Evolutionary conservation across 2,797 vertebrate species (phyloP).

Genomic region (Cossypha niveicapilla): DNA sequence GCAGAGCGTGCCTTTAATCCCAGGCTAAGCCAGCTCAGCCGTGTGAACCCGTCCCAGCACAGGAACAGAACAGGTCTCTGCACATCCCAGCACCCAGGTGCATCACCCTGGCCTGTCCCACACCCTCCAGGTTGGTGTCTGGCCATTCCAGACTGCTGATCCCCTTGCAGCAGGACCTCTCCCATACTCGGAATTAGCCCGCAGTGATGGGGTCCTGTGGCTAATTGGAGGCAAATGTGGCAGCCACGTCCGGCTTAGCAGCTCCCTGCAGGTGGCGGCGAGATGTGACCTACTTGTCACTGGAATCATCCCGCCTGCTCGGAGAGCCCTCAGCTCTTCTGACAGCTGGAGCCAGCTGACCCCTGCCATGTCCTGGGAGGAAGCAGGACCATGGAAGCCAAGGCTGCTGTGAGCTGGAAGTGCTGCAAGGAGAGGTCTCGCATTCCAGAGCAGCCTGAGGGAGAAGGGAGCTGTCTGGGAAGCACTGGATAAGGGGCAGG

Average conservation of each 20-base stretch:
- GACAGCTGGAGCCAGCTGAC: conserved; percentile 32
- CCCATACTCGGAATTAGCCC: fast-evolving
- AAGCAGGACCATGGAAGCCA: neutral
- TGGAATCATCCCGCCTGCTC: neutral
- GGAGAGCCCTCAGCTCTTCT: neutral
- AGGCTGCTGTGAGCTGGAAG: neutral
- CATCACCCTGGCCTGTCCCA: fast-evolving
- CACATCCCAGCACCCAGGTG: neutral
- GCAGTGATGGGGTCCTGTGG: neutral
- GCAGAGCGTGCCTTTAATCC: neutral
- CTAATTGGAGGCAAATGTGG: neutral
- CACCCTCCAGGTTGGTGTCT: fast-evolving
- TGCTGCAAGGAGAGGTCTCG: fast-evolving
- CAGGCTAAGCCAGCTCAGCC: neutral
- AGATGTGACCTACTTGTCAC: conserved; percentile 61
- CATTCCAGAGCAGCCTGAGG: neutral
- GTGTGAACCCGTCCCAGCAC: fast-evolving
- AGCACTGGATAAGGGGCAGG: neutral
- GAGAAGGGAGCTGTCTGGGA: neutral
- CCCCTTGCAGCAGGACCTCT: fast-evolving
- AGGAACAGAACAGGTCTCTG: neutral
- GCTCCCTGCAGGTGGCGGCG: conserved; percentile 10
- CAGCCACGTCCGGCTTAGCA: neutral
- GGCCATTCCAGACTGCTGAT: fast-evolving
- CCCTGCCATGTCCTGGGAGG: neutral